These are phyloP conservation scores for Hipposideros larvatus DNA, from an alignment of 2,797 vertebrate genomes.

Conservation along the genomic window DNA sequence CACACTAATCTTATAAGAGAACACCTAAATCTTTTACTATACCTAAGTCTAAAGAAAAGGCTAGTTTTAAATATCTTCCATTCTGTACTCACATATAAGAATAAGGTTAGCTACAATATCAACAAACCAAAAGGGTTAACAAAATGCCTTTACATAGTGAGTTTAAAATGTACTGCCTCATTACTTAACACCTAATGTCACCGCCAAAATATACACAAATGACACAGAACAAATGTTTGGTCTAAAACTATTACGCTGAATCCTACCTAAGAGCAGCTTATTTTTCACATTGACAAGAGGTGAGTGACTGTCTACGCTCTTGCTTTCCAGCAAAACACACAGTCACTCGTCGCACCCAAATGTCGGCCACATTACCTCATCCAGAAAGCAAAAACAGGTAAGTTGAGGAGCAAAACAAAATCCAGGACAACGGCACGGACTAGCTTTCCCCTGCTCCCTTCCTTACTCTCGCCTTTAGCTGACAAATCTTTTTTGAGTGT, in stretches of 20 bases:
- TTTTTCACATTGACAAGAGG: constrained; percentile 50
- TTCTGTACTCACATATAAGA: not conserved
- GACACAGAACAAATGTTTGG: constrained; percentile 56
- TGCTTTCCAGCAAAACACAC: constrained; percentile 68
- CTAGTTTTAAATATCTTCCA: not conserved
- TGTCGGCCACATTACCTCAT: not conserved
- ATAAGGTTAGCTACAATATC: not conserved
- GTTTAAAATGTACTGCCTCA: constrained; percentile 45
- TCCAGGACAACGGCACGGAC: not conserved
- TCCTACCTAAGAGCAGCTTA: not conserved
- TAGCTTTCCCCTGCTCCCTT: not conserved
- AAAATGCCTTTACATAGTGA: not conserved
- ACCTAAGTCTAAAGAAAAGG: not conserved
- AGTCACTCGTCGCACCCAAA: not conserved
- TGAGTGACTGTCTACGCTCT: not conserved
- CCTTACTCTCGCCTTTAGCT: not conserved
- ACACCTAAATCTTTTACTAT: not conserved
- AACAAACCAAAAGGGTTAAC: constrained; percentile 30
- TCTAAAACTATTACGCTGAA: constrained; percentile 24
- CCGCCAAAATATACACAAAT: constrained; percentile 46
- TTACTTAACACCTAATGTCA: constrained; percentile 65
- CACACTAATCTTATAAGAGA: not conserved
- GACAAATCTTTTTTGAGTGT: not conserved
- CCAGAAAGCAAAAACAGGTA: not conserved
- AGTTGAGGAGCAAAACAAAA: not conserved